Base-by-base conservation (phyloP, 2,113 vertebrate genomes). In the Datnioides undecimradiatus region DNA sequence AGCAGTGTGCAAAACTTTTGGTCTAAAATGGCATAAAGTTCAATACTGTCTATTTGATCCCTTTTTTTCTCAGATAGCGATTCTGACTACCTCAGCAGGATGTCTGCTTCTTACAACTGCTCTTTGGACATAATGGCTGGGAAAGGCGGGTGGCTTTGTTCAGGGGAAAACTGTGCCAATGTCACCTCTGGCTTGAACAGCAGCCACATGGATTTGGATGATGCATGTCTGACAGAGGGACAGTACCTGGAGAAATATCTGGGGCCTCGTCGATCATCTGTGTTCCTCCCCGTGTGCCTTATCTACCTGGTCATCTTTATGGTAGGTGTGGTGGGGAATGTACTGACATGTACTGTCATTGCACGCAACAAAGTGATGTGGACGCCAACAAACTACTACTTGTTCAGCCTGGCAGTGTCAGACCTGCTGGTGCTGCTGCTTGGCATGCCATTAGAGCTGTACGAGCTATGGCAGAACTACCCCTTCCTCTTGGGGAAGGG, bases 401-500 rank as follows among this genome's bases (percentile, higher is more conserved):
- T 99, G 45, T 96, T 99, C 94, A 99, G 98, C 90, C 92, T 99
- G 79, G 97, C 97, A 0, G 67, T 96, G 59, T 98, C 98, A 0
- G 98, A 99, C 93, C 95, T 99, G 87, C 91, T 99, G 87, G 96
- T 98, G 78, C 95, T 99, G 38, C 91, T 99, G 29, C 74, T 98
- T 3, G 97, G 98, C 8, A 95, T 99, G 97, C 97, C 98, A 0
- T 88, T 98, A 82, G 98, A 99, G 93, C 92, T 99, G 31, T 99
- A 99, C 0, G 97, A 99, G 88, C 90, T 99, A 94, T 96, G 96
- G 96, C 94, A 92, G 78, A 99, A 97, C 90, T 99, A 99, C 91
- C 98, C 97, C 0, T 99, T 98, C 91, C 94, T 97, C 66, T 85
- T 99, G 71, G 98, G 97, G 0, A 48, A 89, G 0, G 89, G 92